These are phyloP conservation scores for Tiaroga cobitis DNA, from an alignment of 2,797 vertebrate genomes.

Conservation along the genomic window DNA sequence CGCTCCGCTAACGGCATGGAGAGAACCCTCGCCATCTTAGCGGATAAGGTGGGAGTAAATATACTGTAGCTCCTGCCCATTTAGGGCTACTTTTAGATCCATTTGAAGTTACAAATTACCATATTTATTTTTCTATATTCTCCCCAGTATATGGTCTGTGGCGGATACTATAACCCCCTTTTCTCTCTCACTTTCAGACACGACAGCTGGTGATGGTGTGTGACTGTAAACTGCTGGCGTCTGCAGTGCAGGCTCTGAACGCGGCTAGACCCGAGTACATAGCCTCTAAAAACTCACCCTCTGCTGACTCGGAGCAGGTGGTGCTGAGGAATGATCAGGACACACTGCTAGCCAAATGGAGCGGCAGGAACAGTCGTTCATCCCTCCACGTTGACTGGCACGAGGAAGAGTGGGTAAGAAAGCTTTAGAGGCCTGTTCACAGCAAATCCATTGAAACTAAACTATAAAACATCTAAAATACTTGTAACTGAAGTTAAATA, in stretches of 20 bases:
- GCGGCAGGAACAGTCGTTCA: conserved; percentile 88
- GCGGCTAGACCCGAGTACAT: conserved; percentile 96
- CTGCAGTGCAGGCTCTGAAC: conserved; percentile 92
- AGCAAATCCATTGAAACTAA: neutral
- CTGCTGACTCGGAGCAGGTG: conserved; percentile 91
- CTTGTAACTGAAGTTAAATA: neutral
- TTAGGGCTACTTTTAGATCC: neutral
- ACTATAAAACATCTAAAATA: neutral
- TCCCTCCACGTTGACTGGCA: conserved; percentile 93
- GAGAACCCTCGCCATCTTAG: conserved; percentile 91
- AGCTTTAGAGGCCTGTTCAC: neutral
- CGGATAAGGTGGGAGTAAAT: too few relatives aligned
- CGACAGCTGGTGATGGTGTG: conserved; percentile 94
- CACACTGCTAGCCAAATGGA: conserved; percentile 93
- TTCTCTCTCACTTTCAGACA: conserved; percentile 77
- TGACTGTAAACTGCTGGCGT: conserved; percentile 94
- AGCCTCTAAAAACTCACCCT: conserved; percentile 93
- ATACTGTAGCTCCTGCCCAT: neutral
- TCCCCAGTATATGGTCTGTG: neutral
- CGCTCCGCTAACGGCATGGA: conserved; percentile 92
- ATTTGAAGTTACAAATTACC: neutral
- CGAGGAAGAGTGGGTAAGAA: conserved; percentile 95
- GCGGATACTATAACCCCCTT: neutral
- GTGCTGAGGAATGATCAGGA: conserved; percentile 97
- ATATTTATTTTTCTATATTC: neutral